Base-by-base conservation (phyloP, 30 jellyfish, hydroid and myxozoan species). In the Pelagia noctiluca region DNA sequence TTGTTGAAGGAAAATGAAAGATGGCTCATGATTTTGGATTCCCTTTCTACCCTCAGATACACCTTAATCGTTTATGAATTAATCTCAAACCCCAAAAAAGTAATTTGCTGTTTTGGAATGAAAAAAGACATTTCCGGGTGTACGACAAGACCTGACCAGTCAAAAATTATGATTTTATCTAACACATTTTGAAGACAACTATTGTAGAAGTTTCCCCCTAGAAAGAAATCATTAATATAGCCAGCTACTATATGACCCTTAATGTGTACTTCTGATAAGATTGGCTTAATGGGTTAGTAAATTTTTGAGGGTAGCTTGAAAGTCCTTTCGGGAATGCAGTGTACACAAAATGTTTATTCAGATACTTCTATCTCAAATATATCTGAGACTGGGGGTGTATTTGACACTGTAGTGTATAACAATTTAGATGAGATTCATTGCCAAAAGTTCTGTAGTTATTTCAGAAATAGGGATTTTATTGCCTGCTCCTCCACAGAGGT, bases 391-490 rank as follows among this genome's bases (percentile, higher is more conserved):
- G 22, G 35, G 69, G 66, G 67, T 72, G 84, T 34, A 75, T 76
- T 75, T 63, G 0, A 86, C 81, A 32, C 90, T 73, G 63, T 76
- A 86, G 29, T 86, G n/a, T n/a, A n/a, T n/a, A n/a, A n/a, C n/a
- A n/a, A n/a, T n/a, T n/a, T n/a, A n/a, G n/a, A n/a, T n/a, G n/a
- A n/a, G n/a, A n/a, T n/a, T n/a, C n/a, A n/a, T n/a, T n/a, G n/a
- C n/a, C n/a, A n/a, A n/a, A n/a, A n/a, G n/a, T n/a, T n/a, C n/a
- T n/a, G n/a, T n/a, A n/a, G n/a, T n/a, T n/a, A n/a, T n/a, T n/a
- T n/a, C n/a, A n/a, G n/a, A n/a, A n/a, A n/a, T n/a, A n/a, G n/a
- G n/a, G n/a, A n/a, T n/a, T n/a, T n/a, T n/a, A n/a, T n/a, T n/a
- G n/a, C n/a, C n/a, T n/a, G n/a, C n/a, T n/a, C n/a, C n/a, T n/a